These are phyloP conservation scores for Lepidocyrtinus sp. DNA, from an alignment of 2,888 invertebrate species.

Conservation along the genomic window DNA sequence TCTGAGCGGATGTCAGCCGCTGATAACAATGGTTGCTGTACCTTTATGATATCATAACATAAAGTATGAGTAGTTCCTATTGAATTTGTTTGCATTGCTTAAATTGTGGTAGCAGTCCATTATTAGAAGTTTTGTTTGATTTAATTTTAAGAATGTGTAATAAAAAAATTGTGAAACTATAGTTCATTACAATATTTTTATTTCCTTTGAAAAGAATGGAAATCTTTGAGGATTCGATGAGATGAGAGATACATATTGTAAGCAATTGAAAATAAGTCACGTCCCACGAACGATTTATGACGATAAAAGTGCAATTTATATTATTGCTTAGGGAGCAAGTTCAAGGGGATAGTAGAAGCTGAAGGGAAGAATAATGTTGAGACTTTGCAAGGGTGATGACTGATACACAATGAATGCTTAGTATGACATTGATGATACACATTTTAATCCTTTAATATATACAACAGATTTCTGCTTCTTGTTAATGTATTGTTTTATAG, in stretches of 20 bases:
- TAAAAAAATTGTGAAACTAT: slow-evolving; percentile 7
- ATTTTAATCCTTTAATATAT: too few relatives aligned
- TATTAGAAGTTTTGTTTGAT: neutral
- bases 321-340: too few relatives aligned
- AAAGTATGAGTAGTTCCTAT: neutral
- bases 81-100: too few relatives aligned
- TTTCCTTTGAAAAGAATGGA: slow-evolving; percentile 2
- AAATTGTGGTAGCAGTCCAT: too few relatives aligned
- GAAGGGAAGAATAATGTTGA: too few relatives aligned
- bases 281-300: too few relatives aligned
- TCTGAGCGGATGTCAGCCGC: slow-evolving; percentile 16
- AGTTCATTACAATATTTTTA: neutral
- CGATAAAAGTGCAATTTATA: too few relatives aligned
- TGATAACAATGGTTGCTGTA: slow-evolving; percentile 24
- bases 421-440: slow-evolving; percentile 9
- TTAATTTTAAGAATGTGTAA: slow-evolving; percentile 1
- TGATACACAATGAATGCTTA: neutral
- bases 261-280: too few relatives aligned
- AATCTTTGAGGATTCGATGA: slow-evolving; percentile 2
- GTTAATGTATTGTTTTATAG: too few relatives aligned
- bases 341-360: too few relatives aligned
- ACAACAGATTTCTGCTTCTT: too few relatives aligned
- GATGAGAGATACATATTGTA: neutral
- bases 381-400: slow-evolving; percentile 7
- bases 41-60: neutral